A percentile compares a stretch with the other conserved stretches of the same genome.
Evolutionary conservation across 2,888 invertebrate species (phyloP).

Genomic region (Anarsia innoxiella): DNA sequence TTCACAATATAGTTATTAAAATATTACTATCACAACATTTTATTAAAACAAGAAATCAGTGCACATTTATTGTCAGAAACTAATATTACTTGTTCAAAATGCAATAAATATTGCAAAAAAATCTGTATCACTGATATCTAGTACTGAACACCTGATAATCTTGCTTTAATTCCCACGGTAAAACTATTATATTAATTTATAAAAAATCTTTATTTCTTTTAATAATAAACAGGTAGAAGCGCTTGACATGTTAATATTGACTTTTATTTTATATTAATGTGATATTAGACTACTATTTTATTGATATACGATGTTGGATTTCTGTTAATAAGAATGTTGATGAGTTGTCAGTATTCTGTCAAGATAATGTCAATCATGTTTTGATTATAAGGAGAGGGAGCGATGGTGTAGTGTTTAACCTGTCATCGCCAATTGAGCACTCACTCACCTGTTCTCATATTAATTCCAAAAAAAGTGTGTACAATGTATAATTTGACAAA

Average conservation of each 20-base stretch:
- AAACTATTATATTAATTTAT: too few species aligned
- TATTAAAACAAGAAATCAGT: slow-evolving; percentile 16
- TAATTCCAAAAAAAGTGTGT: too few species aligned
- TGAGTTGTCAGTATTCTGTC: slow-evolving; percentile 17
- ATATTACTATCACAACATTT: too few species aligned
- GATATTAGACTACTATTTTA: slow-evolving; percentile 12
- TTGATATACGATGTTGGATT: background rate
- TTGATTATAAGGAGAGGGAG: slow-evolving; percentile 8
- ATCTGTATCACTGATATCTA: slow-evolving; percentile 24
- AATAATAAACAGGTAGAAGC: too few species aligned
- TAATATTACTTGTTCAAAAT: slow-evolving; percentile 15
- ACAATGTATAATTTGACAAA: too few species aligned
- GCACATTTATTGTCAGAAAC: slow-evolving; percentile 11
- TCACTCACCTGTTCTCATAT: too few species aligned
- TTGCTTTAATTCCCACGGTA: background rate
- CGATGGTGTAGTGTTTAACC: too few species aligned
- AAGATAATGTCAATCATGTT: slow-evolving; percentile 18
- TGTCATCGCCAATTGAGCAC: too few species aligned
- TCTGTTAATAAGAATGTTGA: background rate
- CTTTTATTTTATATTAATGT: too few species aligned
- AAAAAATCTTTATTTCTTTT: too few species aligned
- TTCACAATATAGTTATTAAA: slow-evolving; percentile 17
- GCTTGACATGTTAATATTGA: too few species aligned
- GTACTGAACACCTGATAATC: slow-evolving; percentile 17
- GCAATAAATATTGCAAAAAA: slow-evolving; percentile 25